These are phyloP conservation scores for Orchesella flavescens DNA, from an alignment of 2,888 invertebrate genomes.

Conservation along the genomic window DNA sequence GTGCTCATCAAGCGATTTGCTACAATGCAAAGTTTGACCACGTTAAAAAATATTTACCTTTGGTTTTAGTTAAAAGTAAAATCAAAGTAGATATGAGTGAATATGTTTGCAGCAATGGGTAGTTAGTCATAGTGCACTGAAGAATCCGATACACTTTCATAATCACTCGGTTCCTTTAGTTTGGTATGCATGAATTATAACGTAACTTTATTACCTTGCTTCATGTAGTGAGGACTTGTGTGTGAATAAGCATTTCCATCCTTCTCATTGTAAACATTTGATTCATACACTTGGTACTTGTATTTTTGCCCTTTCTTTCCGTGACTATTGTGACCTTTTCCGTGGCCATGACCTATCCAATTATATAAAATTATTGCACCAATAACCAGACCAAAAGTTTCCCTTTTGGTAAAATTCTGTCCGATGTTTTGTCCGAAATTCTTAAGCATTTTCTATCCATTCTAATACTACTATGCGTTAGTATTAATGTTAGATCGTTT, in stretches of 20 bases:
- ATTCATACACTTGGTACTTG: slow-evolving; percentile 43
- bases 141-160: slow-evolving; percentile 20
- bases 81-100: too few relatives aligned
- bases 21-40: too few relatives aligned
- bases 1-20: too few relatives aligned
- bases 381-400: too few relatives aligned
- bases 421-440: too few relatives aligned
- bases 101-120: not conserved
- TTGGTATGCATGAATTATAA: not conserved
- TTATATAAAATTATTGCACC: not conserved
- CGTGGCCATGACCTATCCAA: not conserved
- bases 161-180: too few relatives aligned
- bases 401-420: too few relatives aligned
- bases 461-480: not conserved
- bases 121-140: not conserved
- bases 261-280: slow-evolving; percentile 32
- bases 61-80: too few relatives aligned
- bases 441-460: too few relatives aligned
- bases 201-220: slow-evolving; percentile 50
- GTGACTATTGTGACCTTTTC: slow-evolving; percentile 11
- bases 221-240: slow-evolving; percentile 13
- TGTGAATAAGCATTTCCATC: slow-evolving; percentile 39
- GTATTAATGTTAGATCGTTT: not conserved
- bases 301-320: slow-evolving; percentile 33
- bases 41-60: too few relatives aligned